Evolutionary conservation across 2,797 vertebrate genomes (phyloP), one percentile per base, ranked within the genome.

Genomic region (Chelonia mydas): DNA sequence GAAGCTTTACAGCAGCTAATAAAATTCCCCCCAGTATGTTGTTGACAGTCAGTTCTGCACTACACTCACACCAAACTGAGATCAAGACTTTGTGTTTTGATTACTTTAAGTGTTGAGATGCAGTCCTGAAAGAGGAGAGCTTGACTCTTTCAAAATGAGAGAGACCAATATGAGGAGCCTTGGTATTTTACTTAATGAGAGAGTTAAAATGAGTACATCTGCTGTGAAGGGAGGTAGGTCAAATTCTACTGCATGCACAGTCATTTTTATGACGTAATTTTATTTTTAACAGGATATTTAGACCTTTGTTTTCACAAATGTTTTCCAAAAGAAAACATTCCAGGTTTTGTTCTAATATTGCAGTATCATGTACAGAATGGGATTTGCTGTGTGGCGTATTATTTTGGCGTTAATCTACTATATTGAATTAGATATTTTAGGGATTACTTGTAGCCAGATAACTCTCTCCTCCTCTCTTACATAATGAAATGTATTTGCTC

Each of bases 381-480:
- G 65, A 72, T 72, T 72, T 68, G 47, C 31, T 88, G 0, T 16
- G 15, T 0, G 83, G 53, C 83, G 11, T n/a, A n/a, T 1, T 79
- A 4, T 54, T 80, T 27, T 61, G 51, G 11, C 0, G 19, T 88
- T 83, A 3, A 19, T 2, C 0, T 1, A 3, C 25, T 53, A 33
- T 54, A 61, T 9, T 90, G 76, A 50, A n/a, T 3, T 11, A n/a
- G 53, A 1, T 28, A 16, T 45, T 28, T 55, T 3, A 7, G 11
- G 47, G 27, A 33, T 84, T 79, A 27, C 49, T 84, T n/a, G 84
- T 80, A 19, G 28, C 57, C 4, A 47, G 31, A 12, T 17, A 68
- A 68, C n/a, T 21, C 16, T 19, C 17, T n/a, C 33, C 9, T 68
- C 19, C 4, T 68, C n/a, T 68, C 17, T n/a, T 37, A 37, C 19